Evolutionary conservation across 2,797 vertebrate species (phyloP).

Genomic region (Lepus oiostolus): DNA sequence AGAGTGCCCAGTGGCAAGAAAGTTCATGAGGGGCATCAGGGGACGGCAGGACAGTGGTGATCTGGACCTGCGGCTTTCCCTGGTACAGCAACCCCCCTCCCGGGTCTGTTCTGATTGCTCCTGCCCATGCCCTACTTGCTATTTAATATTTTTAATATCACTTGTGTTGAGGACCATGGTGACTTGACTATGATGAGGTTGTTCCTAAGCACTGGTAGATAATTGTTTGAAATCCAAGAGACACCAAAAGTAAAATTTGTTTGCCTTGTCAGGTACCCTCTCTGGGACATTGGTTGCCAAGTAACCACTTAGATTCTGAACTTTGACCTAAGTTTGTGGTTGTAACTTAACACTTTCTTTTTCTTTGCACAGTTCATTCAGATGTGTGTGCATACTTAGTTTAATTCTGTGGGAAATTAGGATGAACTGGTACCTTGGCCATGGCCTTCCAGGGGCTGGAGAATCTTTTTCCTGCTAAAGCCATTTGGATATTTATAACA

Average conservation of each 20-base stretch:
- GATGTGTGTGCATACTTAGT: not conserved
- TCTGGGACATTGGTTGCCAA: constrained; percentile 31
- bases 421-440: not conserved
- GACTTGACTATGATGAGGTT: constrained; percentile 50
- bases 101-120: constrained; percentile 42
- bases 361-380: constrained; percentile 18
- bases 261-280: constrained; percentile 35
- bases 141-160: constrained; percentile 62
- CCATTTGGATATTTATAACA: too few relatives aligned
- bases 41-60: not conserved
- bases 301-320: constrained; percentile 43
- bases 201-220: constrained; percentile 29
- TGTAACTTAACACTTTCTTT: not conserved
- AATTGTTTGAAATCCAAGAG: constrained; percentile 62
- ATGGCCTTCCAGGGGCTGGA: not conserved
- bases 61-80: not conserved
- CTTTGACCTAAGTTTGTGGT: constrained; percentile 30
- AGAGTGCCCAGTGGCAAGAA: constrained; percentile 60
- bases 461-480: too few relatives aligned
- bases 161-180: constrained; percentile 52
- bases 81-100: not conserved
- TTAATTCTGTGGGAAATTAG: not conserved
- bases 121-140: not conserved
- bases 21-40: not conserved
- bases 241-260: constrained; percentile 45